phyloP scores from a whole-genome alignment of 2,797 vertebrate species.

The Erpetoichthys calabaricus region DNA sequence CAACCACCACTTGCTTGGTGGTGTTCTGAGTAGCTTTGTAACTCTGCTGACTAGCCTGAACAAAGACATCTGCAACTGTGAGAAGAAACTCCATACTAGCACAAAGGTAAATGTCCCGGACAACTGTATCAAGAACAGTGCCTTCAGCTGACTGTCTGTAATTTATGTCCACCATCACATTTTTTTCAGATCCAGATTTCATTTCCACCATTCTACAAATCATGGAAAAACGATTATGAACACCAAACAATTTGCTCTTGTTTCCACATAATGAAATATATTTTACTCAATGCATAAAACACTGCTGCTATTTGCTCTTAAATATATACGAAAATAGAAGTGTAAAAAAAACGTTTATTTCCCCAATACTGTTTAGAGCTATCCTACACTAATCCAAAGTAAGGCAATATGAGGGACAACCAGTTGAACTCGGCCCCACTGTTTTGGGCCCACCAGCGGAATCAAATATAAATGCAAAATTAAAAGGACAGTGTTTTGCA shows the following conservation, averaged over 20 bases:
- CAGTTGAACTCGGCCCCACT: too few relatives aligned
- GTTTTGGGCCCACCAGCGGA: too few relatives aligned
- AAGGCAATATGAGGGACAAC: too few relatives aligned
- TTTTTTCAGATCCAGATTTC: constrained; percentile 70
- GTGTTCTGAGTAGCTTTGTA: constrained; percentile 45
- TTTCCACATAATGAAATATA: too few relatives aligned
- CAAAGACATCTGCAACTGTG: constrained; percentile 79
- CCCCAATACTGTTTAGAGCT: too few relatives aligned
- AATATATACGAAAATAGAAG: too few relatives aligned
- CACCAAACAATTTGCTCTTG: neutral
- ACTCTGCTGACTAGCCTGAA: constrained; percentile 69
- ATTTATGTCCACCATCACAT: constrained; percentile 79
- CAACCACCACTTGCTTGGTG: constrained; percentile 38
- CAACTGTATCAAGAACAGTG: constrained; percentile 54
- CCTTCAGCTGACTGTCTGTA: constrained; percentile 71
- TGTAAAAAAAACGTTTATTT: too few relatives aligned
- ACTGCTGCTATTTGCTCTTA: too few relatives aligned
- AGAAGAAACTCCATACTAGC: constrained; percentile 93
- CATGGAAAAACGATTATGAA: constrained; percentile 6
- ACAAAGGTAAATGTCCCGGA: constrained; percentile 85
- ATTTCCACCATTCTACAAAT: constrained; percentile 83
- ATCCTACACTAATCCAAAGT: too few relatives aligned
- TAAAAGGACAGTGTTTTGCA: too few relatives aligned
- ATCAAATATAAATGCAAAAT: too few relatives aligned
- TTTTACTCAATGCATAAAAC: too few relatives aligned